Percentiles rank a stretch among this genome's conserved stretches.
Conservation (phyloP, 2,113 vertebrate genomes). For the Cnemophilus loriae region DNA sequence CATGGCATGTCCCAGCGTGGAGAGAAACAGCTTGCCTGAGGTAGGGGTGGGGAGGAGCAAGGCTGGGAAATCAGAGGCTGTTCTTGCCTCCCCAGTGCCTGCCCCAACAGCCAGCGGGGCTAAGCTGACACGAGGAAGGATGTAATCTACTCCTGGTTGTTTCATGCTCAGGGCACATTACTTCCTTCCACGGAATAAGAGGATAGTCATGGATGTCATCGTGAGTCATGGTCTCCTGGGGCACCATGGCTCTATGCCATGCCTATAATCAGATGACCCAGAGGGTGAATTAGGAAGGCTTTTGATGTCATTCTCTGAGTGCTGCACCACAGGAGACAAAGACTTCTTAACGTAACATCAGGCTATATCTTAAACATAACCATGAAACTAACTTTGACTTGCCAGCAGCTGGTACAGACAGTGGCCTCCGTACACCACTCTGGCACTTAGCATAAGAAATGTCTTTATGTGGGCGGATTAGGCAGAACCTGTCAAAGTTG, state of each 20-base stretch:
- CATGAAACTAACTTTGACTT: conserved; percentile 61
- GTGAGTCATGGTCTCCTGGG: not conserved
- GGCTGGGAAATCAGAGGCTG: not conserved
- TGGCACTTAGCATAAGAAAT: conserved; percentile 62
- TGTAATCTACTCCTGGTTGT: conserved; percentile 30
- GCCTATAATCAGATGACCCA: not conserved
- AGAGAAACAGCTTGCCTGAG: not conserved
- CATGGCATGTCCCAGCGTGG: not conserved
- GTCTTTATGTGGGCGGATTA: conserved; percentile 56
- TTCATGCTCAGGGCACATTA: conserved; percentile 12
- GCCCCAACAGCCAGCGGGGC: not conserved
- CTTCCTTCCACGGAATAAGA: conserved; percentile 24
- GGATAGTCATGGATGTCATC: conserved; percentile 5
- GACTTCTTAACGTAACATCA: conserved; percentile 21
- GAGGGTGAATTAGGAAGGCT: conserved; percentile 29
- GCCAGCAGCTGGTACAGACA: conserved; percentile 48
- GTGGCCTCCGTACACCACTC: conserved; percentile 39
- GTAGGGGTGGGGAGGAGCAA: not conserved
- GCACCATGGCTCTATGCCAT: not conserved
- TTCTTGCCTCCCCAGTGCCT: not conserved
- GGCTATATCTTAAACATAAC: conserved; percentile 39
- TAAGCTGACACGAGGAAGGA: conserved; percentile 4
- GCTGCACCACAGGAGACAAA: conserved; percentile 17
- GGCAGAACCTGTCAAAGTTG: conserved; percentile 64
- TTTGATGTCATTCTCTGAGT: conserved; percentile 43